phyloP scores from a whole-genome alignment of 2,797 vertebrate genomes.

The Scolopax rusticola region DNA sequence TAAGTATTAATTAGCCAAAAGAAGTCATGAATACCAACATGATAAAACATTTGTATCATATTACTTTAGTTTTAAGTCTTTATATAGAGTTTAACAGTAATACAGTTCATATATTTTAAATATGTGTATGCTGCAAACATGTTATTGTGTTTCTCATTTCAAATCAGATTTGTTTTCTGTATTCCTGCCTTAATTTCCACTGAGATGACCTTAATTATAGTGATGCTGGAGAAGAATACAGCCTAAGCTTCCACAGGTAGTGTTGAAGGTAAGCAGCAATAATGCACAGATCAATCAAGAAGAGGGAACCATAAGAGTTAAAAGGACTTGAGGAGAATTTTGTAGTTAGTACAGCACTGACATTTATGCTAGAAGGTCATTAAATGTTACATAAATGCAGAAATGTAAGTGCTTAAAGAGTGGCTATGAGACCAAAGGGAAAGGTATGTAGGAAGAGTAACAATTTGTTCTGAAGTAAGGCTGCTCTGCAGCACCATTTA shows the following conservation, averaged over 20 bases:
- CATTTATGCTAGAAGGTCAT: not conserved
- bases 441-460: not conserved
- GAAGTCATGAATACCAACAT: not conserved
- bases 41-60: not conserved
- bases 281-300: not conserved
- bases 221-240: not conserved
- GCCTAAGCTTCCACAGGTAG: not conserved
- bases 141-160: not conserved
- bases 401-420: not conserved
- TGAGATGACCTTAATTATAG: not conserved
- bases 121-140: not conserved
- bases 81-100: not conserved
- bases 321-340: not conserved
- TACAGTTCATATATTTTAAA: not conserved
- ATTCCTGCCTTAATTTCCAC: not conserved
- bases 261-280: not conserved
- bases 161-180: not conserved
- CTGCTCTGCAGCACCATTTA: not conserved
- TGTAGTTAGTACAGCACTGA: not conserved
- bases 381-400: not conserved
- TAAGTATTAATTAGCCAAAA: conserved; percentile 3
- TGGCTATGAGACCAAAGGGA: not conserved
- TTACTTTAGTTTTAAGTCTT: not conserved
- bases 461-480: not conserved
- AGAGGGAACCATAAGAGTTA: not conserved